Percentiles rank a stretch among this genome's conserved stretches.
Conservation (phyloP, 2,113 vertebrate genomes). For the Mirza zaza region DNA sequence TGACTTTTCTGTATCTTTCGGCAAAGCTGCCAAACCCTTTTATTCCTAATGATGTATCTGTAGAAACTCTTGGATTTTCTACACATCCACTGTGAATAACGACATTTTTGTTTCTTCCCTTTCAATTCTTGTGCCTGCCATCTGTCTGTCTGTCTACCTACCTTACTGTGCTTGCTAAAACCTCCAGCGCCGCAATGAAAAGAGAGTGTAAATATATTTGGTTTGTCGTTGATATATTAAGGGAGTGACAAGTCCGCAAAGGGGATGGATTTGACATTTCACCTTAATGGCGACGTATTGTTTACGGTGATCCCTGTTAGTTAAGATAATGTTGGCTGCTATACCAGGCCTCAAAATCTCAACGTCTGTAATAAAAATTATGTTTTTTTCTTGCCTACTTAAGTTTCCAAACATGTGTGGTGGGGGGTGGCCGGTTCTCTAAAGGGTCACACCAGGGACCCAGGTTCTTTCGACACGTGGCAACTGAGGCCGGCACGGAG, state of each 20-base stretch:
- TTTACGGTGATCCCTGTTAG: neutral
- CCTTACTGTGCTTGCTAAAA: neutral
- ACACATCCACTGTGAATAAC: neutral
- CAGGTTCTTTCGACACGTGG: neutral
- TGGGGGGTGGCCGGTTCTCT: neutral
- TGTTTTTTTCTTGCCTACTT: neutral
- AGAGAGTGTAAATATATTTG: neutral
- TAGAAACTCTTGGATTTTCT: neutral
- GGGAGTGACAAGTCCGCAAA: neutral
- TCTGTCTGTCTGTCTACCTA: neutral
- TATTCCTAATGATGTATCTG: slow-evolving; percentile 14
- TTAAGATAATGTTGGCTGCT: neutral
- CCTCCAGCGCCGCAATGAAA: neutral
- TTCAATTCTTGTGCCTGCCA: neutral
- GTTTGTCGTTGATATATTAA: neutral
- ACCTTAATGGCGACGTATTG: neutral
- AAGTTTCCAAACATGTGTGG: neutral
- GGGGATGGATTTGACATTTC: neutral
- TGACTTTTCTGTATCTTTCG: neutral
- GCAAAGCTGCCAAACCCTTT: neutral
- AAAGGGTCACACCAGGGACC: neutral
- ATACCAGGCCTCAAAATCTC: neutral
- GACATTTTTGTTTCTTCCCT: neutral
- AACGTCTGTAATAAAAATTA: neutral
- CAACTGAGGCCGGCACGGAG: neutral